Percentiles rank a stretch among this genome's conserved stretches.
These are phyloP conservation scores for Diplazon laetatorius DNA, from an alignment of 2,888 invertebrate genomes.

Conservation along the genomic window DNA sequence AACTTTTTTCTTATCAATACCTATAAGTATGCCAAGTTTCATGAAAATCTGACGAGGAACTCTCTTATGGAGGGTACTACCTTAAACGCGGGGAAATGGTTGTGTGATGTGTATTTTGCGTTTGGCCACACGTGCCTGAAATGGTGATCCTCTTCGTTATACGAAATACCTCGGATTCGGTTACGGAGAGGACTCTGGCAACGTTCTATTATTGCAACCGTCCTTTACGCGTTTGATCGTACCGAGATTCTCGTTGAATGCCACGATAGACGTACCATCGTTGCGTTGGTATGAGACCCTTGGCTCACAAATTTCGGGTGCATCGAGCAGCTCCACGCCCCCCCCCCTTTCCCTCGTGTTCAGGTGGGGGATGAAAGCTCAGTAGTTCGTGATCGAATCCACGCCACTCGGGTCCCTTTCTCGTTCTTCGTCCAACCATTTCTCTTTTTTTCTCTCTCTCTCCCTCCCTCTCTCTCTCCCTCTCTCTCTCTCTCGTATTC, in stretches of 20 bases:
- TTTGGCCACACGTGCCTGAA: too few relatives aligned
- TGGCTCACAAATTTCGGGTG: slow-evolving; percentile 52
- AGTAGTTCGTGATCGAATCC: too few relatives aligned
- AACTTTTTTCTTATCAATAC: too few relatives aligned
- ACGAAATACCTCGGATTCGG: slow-evolving; percentile 27
- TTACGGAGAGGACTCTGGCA: neutral
- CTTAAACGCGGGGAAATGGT: too few relatives aligned
- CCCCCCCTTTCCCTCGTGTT: neutral
- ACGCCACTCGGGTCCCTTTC: neutral
- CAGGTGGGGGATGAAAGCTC: slow-evolving; percentile 27
- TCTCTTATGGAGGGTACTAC: too few relatives aligned
- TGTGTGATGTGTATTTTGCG: too few relatives aligned
- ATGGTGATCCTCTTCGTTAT: too few relatives aligned
- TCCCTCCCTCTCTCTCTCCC: neutral
- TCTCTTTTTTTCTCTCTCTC: slow-evolving; percentile 38
- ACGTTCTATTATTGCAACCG: neutral
- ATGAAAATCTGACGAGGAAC: too few relatives aligned
- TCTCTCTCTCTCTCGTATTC: neutral
- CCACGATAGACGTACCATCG: slow-evolving; percentile 24
- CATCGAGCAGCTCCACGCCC: neutral
- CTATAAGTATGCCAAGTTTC: too few relatives aligned
- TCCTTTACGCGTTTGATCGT: slow-evolving; percentile 31
- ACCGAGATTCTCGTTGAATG: slow-evolving; percentile 45
- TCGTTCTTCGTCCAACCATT: slow-evolving; percentile 10
- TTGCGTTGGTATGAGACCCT: slow-evolving; percentile 35